Percentiles rank a stretch among this genome's conserved stretches.
phyloP scores from a whole-genome alignment of 1,140 invertebrate genomes.

The Brachystomella parvula region DNA sequence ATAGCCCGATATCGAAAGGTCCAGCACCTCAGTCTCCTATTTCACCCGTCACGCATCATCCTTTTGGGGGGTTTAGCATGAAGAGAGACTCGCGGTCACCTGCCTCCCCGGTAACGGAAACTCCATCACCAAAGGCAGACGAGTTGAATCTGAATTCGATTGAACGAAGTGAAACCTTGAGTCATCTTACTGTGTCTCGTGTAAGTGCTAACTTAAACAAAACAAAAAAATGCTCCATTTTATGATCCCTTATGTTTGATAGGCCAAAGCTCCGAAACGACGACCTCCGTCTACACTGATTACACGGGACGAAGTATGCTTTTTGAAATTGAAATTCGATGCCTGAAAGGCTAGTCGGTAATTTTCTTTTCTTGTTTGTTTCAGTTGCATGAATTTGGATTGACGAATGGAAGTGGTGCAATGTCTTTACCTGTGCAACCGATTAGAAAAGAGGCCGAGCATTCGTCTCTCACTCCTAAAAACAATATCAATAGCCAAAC shows the following conservation, averaged over 20 bases:
- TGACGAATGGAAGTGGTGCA: background rate
- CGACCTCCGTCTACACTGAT: slow-evolving; percentile 35
- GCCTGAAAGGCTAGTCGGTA: no score
- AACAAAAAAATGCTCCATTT: background rate
- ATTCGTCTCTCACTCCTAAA: background rate
- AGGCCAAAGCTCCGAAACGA: slow-evolving; percentile 36
- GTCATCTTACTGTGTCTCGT: slow-evolving; percentile 34
- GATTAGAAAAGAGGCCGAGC: background rate
- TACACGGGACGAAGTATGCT: slow-evolving; percentile 28
- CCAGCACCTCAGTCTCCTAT: slow-evolving; percentile 9
- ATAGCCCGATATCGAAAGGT: background rate
- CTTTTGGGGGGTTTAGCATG: background rate
- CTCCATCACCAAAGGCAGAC: background rate
- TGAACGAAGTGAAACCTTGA: slow-evolving; percentile 32
- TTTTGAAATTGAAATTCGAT: background rate
- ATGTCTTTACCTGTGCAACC: background rate
- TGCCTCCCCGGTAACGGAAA: background rate
- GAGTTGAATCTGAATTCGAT: slow-evolving; percentile 31
- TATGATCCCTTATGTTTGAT: slow-evolving; percentile 5
- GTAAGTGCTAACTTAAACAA: slow-evolving; percentile 22
- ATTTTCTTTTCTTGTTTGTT: background rate
- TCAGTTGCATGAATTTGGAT: background rate
- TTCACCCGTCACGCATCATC: slow-evolving; percentile 8
- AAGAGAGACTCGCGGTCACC: background rate
- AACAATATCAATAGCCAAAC: background rate